Conservation (phyloP, 2,113 vertebrate genomes). For the Bostrychus sinensis region DNA sequence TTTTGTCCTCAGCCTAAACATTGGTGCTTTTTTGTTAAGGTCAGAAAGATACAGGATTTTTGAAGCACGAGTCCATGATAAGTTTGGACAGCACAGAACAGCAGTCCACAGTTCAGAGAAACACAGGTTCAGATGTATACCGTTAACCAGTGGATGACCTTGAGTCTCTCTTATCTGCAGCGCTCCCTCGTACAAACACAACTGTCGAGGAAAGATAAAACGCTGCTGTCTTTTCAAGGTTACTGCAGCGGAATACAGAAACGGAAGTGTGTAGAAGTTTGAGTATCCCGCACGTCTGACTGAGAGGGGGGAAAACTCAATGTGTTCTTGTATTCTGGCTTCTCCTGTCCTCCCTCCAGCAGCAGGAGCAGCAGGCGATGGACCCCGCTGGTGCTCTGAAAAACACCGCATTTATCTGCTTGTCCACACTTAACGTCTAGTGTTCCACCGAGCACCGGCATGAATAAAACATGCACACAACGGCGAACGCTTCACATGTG, state of each 20-base stretch:
- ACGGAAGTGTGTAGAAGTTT: no score
- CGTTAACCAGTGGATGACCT: not conserved
- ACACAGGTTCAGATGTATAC: not conserved
- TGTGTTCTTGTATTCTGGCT: no score
- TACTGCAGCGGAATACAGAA: not conserved
- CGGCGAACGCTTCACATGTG: not conserved
- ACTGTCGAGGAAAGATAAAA: not conserved
- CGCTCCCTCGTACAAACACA: not conserved
- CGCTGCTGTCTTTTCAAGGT: not conserved
- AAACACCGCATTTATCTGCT: not conserved
- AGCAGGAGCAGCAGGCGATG: not conserved
- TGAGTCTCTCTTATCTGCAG: not conserved
- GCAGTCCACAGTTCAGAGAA: no score
- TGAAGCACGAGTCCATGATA: not conserved
- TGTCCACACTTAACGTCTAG: slow-evolving; percentile 1
- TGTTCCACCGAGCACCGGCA: not conserved
- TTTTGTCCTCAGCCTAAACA: not conserved
- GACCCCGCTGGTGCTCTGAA: not conserved
- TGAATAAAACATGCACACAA: slow-evolving; percentile 4
- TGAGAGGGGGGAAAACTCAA: not conserved
- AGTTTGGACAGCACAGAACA: not conserved
- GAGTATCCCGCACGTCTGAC: not conserved
- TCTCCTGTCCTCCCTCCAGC: not conserved
- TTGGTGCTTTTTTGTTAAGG: not conserved
- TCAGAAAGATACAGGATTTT: not conserved